Conservation (phyloP, 2,888 invertebrate genomes). For the Protonemura montana region DNA sequence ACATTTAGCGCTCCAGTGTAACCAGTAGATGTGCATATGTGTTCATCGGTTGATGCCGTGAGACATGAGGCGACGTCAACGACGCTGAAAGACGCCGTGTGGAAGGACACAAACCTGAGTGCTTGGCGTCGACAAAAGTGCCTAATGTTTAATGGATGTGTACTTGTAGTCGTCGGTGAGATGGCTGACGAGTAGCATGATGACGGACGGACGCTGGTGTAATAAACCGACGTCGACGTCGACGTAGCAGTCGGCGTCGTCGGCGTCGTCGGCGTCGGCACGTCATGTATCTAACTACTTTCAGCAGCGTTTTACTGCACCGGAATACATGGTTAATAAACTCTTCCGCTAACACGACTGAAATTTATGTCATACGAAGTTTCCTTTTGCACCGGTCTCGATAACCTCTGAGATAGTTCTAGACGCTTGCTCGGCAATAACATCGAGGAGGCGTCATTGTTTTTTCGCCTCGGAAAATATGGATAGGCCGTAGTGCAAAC, state of each 20-base stretch:
- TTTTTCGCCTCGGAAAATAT: not conserved
- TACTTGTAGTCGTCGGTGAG: not conserved
- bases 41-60: not conserved
- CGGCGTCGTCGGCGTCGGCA: not conserved
- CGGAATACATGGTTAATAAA: constrained; percentile 12
- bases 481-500: not conserved
- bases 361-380: constrained; percentile 12
- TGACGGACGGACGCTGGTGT: constrained; percentile 7
- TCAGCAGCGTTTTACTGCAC: not conserved
- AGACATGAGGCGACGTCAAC: too few relatives aligned
- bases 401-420: not conserved
- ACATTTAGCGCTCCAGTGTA: not conserved
- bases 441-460: not conserved
- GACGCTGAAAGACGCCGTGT: not conserved
- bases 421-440: not conserved
- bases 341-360: not conserved
- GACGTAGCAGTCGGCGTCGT: not conserved
- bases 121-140: not conserved
- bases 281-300: constrained; percentile 12
- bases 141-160: constrained; percentile 12
- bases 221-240: not conserved
- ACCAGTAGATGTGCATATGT: not conserved
- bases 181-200: not conserved
- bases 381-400: not conserved
- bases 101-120: not conserved